phyloP scores from a whole-genome alignment of 2,888 invertebrate species.

The Strigamia transsilvanica region DNA sequence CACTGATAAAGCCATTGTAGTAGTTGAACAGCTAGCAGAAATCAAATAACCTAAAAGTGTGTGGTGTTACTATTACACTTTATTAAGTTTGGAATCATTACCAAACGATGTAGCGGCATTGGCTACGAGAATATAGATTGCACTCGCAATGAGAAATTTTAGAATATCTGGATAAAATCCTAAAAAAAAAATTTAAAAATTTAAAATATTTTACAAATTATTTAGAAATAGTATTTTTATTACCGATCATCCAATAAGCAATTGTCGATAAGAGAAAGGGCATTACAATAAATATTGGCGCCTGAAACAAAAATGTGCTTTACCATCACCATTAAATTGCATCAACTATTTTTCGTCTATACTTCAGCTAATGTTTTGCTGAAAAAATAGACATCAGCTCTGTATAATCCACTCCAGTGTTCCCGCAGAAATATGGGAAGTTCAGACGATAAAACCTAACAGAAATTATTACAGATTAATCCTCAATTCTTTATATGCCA shows the following conservation, averaged over 20 bases:
- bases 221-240: background rate
- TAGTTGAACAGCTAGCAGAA: constrained; percentile 82
- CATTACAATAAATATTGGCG: constrained; percentile 19
- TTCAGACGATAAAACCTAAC: constrained; percentile 87
- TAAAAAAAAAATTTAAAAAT: background rate
- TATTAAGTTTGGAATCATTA: constrained; percentile 62
- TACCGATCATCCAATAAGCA: constrained; percentile 36
- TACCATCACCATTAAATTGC: background rate
- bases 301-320: background rate
- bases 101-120: constrained; percentile 90
- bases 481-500: background rate
- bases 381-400: constrained; percentile 88
- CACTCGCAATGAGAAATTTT: constrained; percentile 9
- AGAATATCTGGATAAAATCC: constrained; percentile 16
- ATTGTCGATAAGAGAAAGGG: background rate
- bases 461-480: background rate
- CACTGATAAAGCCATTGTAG: constrained; percentile 87
- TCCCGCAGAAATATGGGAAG: constrained; percentile 88
- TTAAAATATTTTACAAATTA: background rate
- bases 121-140: constrained; percentile 78
- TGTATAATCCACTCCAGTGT: constrained; percentile 87
- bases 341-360: constrained; percentile 24
- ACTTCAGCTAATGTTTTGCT: constrained; percentile 87
- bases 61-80: background rate
- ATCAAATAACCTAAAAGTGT: constrained; percentile 81